These are phyloP conservation scores for Oreotrochilus melanogaster DNA, from an alignment of 2,113 vertebrate species.

Conservation along the genomic window DNA sequence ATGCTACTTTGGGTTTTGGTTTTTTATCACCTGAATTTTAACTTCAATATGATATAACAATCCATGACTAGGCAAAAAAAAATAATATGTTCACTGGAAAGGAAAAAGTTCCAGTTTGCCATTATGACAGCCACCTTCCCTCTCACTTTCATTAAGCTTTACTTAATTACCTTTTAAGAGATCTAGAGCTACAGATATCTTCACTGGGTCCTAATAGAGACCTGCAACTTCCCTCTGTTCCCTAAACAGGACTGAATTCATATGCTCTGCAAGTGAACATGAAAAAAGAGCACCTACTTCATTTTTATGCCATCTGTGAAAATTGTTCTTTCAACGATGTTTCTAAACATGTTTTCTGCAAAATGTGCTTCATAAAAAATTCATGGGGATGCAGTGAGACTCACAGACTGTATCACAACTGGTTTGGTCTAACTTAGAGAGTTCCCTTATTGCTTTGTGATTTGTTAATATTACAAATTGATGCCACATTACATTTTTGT, in stretches of 20 bases:
- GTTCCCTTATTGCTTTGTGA: not conserved
- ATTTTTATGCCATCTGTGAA: constrained; percentile 6
- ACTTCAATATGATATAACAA: not conserved
- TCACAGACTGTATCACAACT: not conserved
- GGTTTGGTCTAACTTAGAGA: not conserved
- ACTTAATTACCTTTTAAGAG: not conserved
- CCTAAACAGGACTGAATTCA: not conserved
- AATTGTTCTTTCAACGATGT: not conserved
- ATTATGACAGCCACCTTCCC: not conserved
- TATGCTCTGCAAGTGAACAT: not conserved
- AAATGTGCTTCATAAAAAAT: not conserved
- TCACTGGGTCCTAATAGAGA: not conserved
- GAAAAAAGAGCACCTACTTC: not conserved
- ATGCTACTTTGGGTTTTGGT: not conserved
- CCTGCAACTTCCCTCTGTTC: not conserved
- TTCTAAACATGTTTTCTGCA: constrained; percentile 5
- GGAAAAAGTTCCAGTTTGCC: not conserved
- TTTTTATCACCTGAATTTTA: not conserved
- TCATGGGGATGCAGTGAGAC: not conserved
- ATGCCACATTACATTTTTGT: not conserved
- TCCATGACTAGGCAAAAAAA: not conserved
- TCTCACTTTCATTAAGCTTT: not conserved
- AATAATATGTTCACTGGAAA: not conserved
- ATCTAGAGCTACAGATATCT: not conserved
- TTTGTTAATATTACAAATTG: not conserved